Conservation (phyloP, 1,140 invertebrate species). For the Tetragnatha versicolor region DNA sequence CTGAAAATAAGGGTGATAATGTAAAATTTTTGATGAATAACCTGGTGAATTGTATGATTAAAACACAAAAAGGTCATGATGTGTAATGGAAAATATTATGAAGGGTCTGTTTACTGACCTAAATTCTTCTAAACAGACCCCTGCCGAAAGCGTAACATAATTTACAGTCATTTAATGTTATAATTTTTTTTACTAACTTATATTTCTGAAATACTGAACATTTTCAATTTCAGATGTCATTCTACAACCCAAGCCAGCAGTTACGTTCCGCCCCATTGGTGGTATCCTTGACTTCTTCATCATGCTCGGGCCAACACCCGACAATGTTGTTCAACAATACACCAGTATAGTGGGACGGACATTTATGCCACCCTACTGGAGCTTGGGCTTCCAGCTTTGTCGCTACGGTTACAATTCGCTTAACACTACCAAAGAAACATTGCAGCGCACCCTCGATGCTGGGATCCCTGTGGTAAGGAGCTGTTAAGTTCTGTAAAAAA, state of each 20-base stretch:
- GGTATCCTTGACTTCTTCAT: constrained; percentile 80
- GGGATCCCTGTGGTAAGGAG: constrained; percentile 64
- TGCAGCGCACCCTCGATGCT: constrained; percentile 61
- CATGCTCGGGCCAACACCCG: constrained; percentile 73
- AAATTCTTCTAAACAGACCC: no score
- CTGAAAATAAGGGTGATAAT: no score
- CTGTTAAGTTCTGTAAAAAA: no score
- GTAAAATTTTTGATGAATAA: no score
- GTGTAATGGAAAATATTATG: no score
- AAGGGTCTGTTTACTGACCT: no score
- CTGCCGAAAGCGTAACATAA: no score
- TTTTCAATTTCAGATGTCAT: constrained; percentile 71
- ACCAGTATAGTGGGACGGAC: constrained; percentile 61
- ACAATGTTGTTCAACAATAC: constrained; percentile 67
- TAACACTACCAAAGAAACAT: constrained; percentile 69
- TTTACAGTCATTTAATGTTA: no score
- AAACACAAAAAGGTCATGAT: no score
- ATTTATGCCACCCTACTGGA: constrained; percentile 66
- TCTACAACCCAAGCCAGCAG: constrained; percentile 76
- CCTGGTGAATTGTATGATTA: no score
- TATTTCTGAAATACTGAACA: neutral
- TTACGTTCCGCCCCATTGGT: constrained; percentile 79
- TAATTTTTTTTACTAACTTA: no score
- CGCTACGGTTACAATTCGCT: constrained; percentile 77
- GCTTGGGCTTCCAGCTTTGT: constrained; percentile 67